Base-by-base conservation (phyloP, 2,888 invertebrate genomes). In the Oscheius sp. region DNA sequence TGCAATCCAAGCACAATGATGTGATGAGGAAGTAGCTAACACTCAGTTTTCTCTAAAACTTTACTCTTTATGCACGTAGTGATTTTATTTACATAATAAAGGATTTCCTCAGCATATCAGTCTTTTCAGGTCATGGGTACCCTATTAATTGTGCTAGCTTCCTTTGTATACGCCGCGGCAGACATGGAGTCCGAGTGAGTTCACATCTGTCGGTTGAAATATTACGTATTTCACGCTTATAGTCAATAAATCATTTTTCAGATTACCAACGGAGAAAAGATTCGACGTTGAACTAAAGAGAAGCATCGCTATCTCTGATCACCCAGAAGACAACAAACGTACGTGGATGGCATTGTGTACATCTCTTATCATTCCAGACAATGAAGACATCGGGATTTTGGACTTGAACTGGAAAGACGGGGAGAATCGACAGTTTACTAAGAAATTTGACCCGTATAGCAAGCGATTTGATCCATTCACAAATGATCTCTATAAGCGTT, bases 401-500 rank as follows among this genome's bases (percentile, higher is more conserved):
- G 54, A 33, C 54, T 26, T 50, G 26, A 30, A 28, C 28, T 41
- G n/a, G 5, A 32, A 20, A 9, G 54, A 54, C 32, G 54, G 36
- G n/a, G 33, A 33, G 5, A 30, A 33, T 32, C 66, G 63, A 12
- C 14, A 56, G 14, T 32, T 30, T 20, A 6, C 62, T 26, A 69
- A 72, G 50, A 41, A 67, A 30, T 72, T 66, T 36, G 71, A 69
- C 28, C 65, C 71, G n/a, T 38, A 22, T 26, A n/a, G 67, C 20
- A 72, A 72, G 45, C 38, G 59, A 9, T 59, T 59, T 28, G 59
- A 59, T 44, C 8, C 28, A 12, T 72, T 66, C 47, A 68, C 65
- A n/a, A 50, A 68, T 12, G 73, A 73, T 28, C 28, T 47, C 49
- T 44, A 62, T 28, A 69, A 72, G 41, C 62, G 68, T 24, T 73